phyloP scores from a whole-genome alignment of 2,888 invertebrate species.

The Chrysina gloriosa region DNA sequence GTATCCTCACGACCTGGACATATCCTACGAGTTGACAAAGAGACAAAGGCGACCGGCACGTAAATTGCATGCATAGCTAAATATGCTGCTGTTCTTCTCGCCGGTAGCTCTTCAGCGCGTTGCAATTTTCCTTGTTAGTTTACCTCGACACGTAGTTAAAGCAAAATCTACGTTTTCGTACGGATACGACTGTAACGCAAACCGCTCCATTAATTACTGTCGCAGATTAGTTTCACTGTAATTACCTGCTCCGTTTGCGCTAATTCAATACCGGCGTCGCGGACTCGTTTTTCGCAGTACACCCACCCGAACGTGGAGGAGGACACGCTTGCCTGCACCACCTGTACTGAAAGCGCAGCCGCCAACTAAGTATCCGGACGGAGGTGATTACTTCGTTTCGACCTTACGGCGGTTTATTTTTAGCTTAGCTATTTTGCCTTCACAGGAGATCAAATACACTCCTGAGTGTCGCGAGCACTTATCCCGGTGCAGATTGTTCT shows the following conservation, averaged over 20 bases:
- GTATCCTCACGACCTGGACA: no score
- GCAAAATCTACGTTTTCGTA: constrained; percentile 12
- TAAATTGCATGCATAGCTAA: no score
- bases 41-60: no score
- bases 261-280: constrained; percentile 48
- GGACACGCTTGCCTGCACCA: no score
- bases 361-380: neutral
- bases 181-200: constrained; percentile 19
- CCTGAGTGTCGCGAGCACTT: constrained; percentile 49
- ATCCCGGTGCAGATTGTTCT: constrained; percentile 48
- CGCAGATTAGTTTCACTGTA: constrained; percentile 49
- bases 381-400: neutral
- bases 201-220: constrained; percentile 47
- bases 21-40: no score
- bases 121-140: neutral
- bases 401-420: neutral
- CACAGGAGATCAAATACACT: constrained; percentile 48
- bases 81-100: no score
- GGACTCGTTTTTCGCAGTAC: neutral
- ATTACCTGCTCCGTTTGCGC: constrained; percentile 50
- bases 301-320: neutral
- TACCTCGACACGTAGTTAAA: neutral
- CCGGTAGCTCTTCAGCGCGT: no score
- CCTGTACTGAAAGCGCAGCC: no score
- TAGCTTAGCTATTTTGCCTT: constrained; percentile 35